Base-by-base conservation (phyloP, 2,888 invertebrate species). In the Thumatha senex region DNA sequence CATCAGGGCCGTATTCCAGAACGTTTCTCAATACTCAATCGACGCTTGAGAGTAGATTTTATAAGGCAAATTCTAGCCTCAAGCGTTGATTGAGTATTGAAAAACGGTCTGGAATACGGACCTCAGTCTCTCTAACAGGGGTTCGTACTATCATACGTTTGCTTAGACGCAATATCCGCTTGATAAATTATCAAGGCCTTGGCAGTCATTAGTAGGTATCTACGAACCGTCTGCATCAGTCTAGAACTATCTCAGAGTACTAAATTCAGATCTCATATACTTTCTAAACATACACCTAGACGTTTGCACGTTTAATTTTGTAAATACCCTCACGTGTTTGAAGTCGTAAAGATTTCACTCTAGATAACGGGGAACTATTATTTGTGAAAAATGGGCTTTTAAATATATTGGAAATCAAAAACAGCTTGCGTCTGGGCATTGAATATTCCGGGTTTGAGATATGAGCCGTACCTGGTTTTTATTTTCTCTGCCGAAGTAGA, bases 291-390 rank as follows among this genome's bases (percentile, higher is more conserved):
- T 39, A 39, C n/a, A 15, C 39, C 15, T 39, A 10, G 15, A 39
- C 39, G 39, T 18, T 18, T 18, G 11, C 11, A 39, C 39, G n/a
- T 24, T 15, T 24, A 36, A 36, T 36, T 36, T 36, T 36, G 36
- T 36, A 36, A 36, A 36, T 36, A 18, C 18, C 24, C 18, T 39
- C 18, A 18, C 11, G 18, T 39, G 18, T 39, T 39, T 35, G 15
- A 15, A 39, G 18, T 15, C 15, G 18, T 39, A 39, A 39, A 39
- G 15, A 39, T 39, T 18, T 39, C 39, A 24, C 18, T 18, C n/a
- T 39, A 39, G 39, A 24, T 39, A 39, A 39, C 18, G 39, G 24
- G 7, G 11, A 39, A 39, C 39, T 39, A 39, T 39, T 39, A 39
- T 18, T 18, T 39, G 39, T 39, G 24, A 39, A 18, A 39, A 39